Evolutionary conservation across 2,888 invertebrate genomes (phyloP).

Genomic region (Parascotia fuliginaria): DNA sequence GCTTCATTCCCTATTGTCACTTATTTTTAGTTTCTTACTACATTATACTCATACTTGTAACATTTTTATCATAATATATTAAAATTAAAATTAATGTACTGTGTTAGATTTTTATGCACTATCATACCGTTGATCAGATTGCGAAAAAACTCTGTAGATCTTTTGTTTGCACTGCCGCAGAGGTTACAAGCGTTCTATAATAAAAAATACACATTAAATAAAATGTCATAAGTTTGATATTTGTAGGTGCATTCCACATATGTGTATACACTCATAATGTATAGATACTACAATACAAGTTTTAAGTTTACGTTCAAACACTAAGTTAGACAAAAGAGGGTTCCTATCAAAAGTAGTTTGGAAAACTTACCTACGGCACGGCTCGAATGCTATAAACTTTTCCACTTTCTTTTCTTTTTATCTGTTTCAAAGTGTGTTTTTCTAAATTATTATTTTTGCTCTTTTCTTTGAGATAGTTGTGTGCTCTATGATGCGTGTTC

Average conservation of each 20-base stretch:
- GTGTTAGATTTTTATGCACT: too few relatives aligned
- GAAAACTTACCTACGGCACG: slow-evolving; percentile 70
- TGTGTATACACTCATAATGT: slow-evolving; percentile 1
- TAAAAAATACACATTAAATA: too few relatives aligned
- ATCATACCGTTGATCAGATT: too few relatives aligned
- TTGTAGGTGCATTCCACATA: neutral
- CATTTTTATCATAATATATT: too few relatives aligned
- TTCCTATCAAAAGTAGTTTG: slow-evolving; percentile 75
- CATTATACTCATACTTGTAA: too few relatives aligned
- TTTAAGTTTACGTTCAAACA: slow-evolving; percentile 69
- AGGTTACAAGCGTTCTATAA: too few relatives aligned
- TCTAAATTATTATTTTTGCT: slow-evolving; percentile 76
- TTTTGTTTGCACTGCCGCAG: too few relatives aligned
- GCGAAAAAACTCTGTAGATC: too few relatives aligned
- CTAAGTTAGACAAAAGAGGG: slow-evolving; percentile 81
- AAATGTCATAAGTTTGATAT: neutral
- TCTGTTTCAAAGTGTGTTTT: slow-evolving; percentile 74
- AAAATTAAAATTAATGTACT: too few relatives aligned
- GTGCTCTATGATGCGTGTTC: slow-evolving; percentile 67
- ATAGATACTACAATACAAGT: slow-evolving; percentile 60
- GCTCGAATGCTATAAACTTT: slow-evolving; percentile 78
- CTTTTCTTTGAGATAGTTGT: slow-evolving; percentile 52
- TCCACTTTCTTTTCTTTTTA: slow-evolving; percentile 81
- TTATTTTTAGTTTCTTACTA: slow-evolving; percentile 71
- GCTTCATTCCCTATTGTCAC: slow-evolving; percentile 67